Conservation (phyloP, 35 echinoderm and acorn worm species). For the Apostichopus parvimensis region DNA sequence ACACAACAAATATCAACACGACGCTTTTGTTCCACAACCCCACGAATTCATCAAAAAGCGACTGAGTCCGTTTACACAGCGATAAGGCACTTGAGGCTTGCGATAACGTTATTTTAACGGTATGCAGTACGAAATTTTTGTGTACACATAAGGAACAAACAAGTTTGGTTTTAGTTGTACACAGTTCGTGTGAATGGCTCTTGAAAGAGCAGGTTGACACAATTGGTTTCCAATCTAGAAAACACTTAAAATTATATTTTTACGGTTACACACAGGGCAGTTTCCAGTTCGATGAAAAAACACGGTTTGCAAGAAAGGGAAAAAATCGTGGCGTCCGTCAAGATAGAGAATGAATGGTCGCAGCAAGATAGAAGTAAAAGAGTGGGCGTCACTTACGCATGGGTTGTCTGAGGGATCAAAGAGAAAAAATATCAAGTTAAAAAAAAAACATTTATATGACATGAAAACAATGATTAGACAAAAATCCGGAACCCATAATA, state of each 20-base stretch:
- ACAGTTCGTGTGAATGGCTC: slow-evolving; percentile 50
- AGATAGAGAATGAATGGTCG: no score
- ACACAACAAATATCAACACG: slow-evolving; percentile 38
- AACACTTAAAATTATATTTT: background rate
- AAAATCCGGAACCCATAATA: no score
- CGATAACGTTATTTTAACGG: slow-evolving; percentile 44
- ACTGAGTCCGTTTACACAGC: slow-evolving; percentile 40
- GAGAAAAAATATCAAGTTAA: no score
- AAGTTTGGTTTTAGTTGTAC: slow-evolving; percentile 15
- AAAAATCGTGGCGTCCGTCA: background rate
- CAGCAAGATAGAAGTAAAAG: no score
- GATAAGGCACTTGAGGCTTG: slow-evolving; percentile 51
- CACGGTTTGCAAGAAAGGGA: background rate
- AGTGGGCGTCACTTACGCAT: no score
- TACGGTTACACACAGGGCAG: background rate
- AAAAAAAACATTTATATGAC: no score
- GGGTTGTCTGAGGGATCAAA: no score
- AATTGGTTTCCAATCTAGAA: background rate
- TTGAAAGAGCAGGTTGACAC: slow-evolving; percentile 9
- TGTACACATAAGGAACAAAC: slow-evolving; percentile 41
- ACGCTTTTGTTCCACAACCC: background rate
- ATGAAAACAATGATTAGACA: no score
- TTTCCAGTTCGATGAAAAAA: background rate
- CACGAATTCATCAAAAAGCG: slow-evolving; percentile 53
- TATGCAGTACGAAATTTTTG: slow-evolving; percentile 31